A percentile compares a stretch with the other conserved stretches of the same genome.
Conservation (phyloP, 2,113 vertebrate genomes). For the Spizaetus ornatus region DNA sequence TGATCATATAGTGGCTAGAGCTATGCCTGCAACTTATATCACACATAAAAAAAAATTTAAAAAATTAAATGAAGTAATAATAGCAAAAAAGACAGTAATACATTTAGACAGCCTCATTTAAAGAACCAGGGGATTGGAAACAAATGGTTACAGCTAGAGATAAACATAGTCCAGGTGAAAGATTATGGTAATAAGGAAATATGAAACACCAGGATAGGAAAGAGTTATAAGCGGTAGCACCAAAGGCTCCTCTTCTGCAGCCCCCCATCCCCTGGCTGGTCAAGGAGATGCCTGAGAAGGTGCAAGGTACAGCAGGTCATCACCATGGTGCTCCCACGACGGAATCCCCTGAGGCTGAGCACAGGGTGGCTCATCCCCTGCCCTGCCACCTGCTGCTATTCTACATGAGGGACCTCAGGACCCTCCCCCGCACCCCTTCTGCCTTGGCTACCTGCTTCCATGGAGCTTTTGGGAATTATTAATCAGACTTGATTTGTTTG, state of each 20-base stretch:
- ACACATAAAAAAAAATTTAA: background rate
- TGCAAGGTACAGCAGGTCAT: fast-evolving
- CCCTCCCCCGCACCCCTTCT: no score
- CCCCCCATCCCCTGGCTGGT: background rate
- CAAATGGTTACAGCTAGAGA: background rate
- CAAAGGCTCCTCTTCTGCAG: background rate
- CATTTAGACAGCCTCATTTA: background rate
- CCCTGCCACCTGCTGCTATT: background rate
- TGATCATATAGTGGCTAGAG: background rate
- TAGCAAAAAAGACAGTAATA: background rate
- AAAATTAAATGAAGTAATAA: background rate
- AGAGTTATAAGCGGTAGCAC: background rate
- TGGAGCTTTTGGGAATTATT: background rate
- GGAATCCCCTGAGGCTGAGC: background rate
- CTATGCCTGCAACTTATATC: background rate
- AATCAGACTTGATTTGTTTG: background rate
- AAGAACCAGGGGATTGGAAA: background rate
- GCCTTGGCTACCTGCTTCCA: background rate
- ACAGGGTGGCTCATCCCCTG: fast-evolving
- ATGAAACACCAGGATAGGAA: background rate
- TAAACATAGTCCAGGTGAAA: background rate
- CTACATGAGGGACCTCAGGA: background rate
- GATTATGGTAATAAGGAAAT: background rate
- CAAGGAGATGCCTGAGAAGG: background rate
- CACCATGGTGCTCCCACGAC: background rate